phyloP scores from a whole-genome alignment of 2,113 vertebrate species.

The Ramphastos sulfuratus region DNA sequence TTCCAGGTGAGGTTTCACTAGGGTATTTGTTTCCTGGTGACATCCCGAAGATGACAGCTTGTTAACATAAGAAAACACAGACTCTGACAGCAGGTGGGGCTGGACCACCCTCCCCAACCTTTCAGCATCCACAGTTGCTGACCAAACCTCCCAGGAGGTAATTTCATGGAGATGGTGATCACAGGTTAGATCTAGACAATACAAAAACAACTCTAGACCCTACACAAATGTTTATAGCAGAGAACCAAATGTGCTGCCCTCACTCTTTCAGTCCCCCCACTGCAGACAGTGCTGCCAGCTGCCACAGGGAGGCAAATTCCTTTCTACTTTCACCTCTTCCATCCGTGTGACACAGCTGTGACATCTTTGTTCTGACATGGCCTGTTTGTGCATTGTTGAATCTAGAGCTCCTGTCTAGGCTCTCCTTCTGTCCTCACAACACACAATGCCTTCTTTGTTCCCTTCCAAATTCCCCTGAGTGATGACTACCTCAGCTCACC shows the following conservation, averaged over 20 bases:
- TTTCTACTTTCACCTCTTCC: background rate
- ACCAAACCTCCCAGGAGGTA: background rate
- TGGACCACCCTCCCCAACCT: background rate
- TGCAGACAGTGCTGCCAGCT: rapidly evolving
- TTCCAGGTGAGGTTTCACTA: too few relatives aligned
- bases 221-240: background rate
- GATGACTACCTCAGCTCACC: background rate
- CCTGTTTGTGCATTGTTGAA: background rate
- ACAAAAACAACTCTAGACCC: background rate
- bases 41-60: background rate
- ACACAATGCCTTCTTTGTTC: background rate
- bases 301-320: background rate
- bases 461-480: background rate
- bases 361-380: background rate
- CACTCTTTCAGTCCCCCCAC: background rate
- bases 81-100: background rate
- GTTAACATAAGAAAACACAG: background rate
- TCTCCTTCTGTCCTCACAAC: background rate
- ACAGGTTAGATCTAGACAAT: background rate
- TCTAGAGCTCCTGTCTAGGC: background rate
- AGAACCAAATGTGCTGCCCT: background rate
- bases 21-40: background rate
- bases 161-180: background rate
- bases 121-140: background rate
- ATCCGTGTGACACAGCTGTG: rapidly evolving